A percentile compares a stretch with the other conserved stretches of the same genome.
These are phyloP conservation scores for Zootermopsis nevadensis DNA, from an alignment of 2,888 invertebrate genomes.

Conservation along the genomic window DNA sequence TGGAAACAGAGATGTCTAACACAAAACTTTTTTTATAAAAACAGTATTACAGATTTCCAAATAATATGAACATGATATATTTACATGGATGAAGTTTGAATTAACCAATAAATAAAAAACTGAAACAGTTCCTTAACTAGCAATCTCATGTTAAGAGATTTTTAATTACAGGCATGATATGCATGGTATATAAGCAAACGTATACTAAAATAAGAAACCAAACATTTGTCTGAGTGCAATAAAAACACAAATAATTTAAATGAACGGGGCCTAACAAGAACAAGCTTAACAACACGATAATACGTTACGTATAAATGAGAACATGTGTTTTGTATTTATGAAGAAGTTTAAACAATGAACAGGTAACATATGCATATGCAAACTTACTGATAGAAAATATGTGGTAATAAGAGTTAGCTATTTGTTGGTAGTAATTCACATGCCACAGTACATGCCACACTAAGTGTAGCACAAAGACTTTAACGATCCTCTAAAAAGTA, in stretches of 20 bases:
- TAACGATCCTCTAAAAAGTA: not conserved
- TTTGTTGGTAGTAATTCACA: not conserved
- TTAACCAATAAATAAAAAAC: not conserved
- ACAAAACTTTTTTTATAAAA: not conserved
- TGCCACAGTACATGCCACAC: not conserved
- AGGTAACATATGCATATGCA: not conserved
- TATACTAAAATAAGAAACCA: not conserved
- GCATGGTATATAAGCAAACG: not conserved
- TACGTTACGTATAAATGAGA: not conserved
- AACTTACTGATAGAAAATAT: not conserved
- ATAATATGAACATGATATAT: not conserved
- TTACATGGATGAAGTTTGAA: not conserved
- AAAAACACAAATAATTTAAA: not conserved
- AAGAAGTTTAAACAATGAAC: not conserved
- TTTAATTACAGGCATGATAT: not conserved
- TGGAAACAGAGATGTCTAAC: slow-evolving; percentile 1
- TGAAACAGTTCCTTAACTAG: not conserved
- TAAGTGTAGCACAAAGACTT: not conserved
- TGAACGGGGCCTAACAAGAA: not conserved
- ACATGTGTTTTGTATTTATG: not conserved
- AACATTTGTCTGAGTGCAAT: not conserved
- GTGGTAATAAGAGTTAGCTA: too few species aligned
- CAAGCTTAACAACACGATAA: not conserved
- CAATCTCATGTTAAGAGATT: not conserved
- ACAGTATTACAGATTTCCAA: not conserved